Evolutionary conservation across 2,888 invertebrate genomes (phyloP).

Genomic region (Matsumyia berberina): DNA sequence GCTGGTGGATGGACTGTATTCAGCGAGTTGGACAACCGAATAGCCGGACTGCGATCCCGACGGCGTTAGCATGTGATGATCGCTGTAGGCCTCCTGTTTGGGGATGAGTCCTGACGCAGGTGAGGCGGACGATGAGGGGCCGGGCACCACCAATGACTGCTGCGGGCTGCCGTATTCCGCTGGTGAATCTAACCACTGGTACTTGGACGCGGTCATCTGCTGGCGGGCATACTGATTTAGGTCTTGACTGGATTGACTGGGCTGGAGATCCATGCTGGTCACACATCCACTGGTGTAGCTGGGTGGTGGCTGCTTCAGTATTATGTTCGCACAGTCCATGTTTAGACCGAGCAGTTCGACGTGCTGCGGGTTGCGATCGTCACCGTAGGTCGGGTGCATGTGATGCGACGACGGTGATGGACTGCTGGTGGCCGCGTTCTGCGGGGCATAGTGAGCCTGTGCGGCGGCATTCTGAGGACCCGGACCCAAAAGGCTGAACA

Average conservation of each 20-base stretch:
- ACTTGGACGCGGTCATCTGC: constrained; percentile 86
- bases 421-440: constrained; percentile 84
- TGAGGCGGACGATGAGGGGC: constrained; percentile 85
- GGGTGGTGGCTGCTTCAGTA: constrained; percentile 88
- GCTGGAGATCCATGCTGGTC: constrained; percentile 85
- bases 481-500: constrained; percentile 88
- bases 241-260: constrained; percentile 85
- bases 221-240: constrained; percentile 85
- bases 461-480: constrained; percentile 85
- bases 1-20: constrained; percentile 97
- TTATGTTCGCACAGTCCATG: constrained; percentile 86
- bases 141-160: constrained; percentile 85
- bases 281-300: constrained; percentile 87
- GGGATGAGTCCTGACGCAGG: constrained; percentile 86
- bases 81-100: constrained; percentile 87
- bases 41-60: constrained; percentile 80
- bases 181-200: constrained; percentile 88
- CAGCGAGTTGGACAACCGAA: constrained; percentile 93
- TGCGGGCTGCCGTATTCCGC: constrained; percentile 86
- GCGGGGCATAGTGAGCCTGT: constrained; percentile 86
- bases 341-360: constrained; percentile 87
- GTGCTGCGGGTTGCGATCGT: constrained; percentile 84
- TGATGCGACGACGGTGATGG: constrained; percentile 82
- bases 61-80: constrained; percentile 81
- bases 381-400: constrained; percentile 81